These are phyloP conservation scores for Psephotus haematonotus DNA, from an alignment of 2,113 vertebrate species.

Conservation along the genomic window DNA sequence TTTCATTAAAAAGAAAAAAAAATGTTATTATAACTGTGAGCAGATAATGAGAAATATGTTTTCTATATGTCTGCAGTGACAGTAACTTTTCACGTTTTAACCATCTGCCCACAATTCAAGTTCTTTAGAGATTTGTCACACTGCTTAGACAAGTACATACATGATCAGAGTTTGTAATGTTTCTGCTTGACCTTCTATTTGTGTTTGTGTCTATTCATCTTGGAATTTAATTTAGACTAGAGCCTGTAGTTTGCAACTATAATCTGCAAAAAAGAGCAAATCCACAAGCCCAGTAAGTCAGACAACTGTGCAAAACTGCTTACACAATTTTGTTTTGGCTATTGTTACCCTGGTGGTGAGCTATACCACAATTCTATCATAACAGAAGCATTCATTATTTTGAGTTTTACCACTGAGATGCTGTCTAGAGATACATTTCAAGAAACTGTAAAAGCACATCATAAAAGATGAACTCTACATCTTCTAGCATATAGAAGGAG, in stretches of 20 bases:
- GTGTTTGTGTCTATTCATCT: background rate
- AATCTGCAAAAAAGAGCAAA: background rate
- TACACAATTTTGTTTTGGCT: background rate
- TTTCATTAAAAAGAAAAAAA: background rate
- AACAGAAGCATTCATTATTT: background rate
- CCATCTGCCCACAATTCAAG: background rate
- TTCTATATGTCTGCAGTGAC: background rate
- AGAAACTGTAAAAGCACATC: background rate
- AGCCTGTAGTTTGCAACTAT: background rate
- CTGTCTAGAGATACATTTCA: background rate
- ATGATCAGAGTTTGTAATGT: background rate
- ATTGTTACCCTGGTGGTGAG: background rate
- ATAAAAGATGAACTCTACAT: background rate
- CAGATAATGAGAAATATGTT: background rate
- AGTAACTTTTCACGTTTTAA: background rate
- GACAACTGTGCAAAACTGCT: background rate
- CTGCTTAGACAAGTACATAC: accelerated
- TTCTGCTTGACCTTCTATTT: background rate
- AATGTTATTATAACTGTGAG: background rate
- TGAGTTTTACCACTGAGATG: background rate
- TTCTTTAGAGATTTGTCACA: background rate
- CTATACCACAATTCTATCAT: background rate
- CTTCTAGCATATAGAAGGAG: background rate
- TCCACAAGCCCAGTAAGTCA: background rate
- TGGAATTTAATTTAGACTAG: background rate